Evolutionary conservation across 2,797 vertebrate species (phyloP).

Genomic region (Dromococcyx pavoninus): DNA sequence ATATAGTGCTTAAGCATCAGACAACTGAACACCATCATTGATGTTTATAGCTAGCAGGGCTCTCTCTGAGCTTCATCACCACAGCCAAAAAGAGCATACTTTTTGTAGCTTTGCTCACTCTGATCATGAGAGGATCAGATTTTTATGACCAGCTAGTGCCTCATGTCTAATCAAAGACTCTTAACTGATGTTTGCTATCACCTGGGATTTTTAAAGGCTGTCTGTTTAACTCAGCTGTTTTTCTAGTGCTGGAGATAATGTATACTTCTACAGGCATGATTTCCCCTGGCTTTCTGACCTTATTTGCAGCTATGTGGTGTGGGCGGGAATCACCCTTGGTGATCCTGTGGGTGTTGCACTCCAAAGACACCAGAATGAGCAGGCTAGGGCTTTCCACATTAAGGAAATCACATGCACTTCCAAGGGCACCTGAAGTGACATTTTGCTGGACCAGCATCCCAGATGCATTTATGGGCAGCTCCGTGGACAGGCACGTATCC

Average conservation of each 20-base stretch:
- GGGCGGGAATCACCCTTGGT: not conserved
- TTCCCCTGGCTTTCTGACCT: not conserved
- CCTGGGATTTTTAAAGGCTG: not conserved
- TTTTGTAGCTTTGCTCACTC: not conserved
- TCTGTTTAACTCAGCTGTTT: not conserved
- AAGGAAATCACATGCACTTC: not conserved
- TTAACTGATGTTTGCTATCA: not conserved
- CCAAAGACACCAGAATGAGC: not conserved
- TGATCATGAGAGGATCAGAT: not conserved
- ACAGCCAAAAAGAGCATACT: not conserved
- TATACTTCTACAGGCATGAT: not conserved
- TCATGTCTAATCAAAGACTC: not conserved
- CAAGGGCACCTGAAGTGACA: not conserved
- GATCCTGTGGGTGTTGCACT: not conserved
- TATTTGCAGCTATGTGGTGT: not conserved
- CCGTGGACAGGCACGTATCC: rapidly evolving
- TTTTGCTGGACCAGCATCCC: not conserved
- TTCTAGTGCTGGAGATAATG: not conserved
- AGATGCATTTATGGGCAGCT: not conserved
- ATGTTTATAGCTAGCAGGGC: not conserved
- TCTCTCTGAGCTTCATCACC: not conserved
- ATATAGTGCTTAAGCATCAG: rapidly evolving
- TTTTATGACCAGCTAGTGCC: not conserved
- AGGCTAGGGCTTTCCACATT: not conserved
- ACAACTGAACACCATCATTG: not conserved